These are phyloP conservation scores for Periophthalmus modestus DNA, from an alignment of 2,113 vertebrate species.

Conservation along the genomic window DNA sequence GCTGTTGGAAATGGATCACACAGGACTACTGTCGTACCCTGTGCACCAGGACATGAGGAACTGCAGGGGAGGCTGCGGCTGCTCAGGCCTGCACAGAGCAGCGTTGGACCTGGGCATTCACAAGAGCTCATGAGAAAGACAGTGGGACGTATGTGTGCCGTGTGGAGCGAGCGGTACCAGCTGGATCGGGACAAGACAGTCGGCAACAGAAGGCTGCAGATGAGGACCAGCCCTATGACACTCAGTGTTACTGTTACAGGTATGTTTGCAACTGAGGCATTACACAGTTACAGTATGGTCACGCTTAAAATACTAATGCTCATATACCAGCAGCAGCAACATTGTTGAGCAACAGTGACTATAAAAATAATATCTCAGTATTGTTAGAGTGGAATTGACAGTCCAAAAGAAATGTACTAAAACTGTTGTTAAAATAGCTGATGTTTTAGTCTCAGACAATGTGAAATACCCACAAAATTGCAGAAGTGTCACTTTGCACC, in stretches of 20 bases:
- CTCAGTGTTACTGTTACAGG: slow-evolving; percentile 59
- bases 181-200: slow-evolving; percentile 41
- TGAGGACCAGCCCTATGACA: slow-evolving; percentile 29
- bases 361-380: no score
- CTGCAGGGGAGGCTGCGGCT: slow-evolving; percentile 58
- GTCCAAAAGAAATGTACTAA: no score
- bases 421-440: no score
- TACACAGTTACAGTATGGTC: slow-evolving; percentile 24
- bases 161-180: slow-evolving; percentile 68
- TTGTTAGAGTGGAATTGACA: no score
- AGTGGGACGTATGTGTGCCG: slow-evolving; percentile 65
- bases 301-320: not conserved
- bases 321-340: not conserved
- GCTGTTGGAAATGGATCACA: slow-evolving; percentile 55
- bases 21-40: slow-evolving; percentile 57
- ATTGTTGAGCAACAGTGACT: not conserved
- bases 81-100: slow-evolving; percentile 42
- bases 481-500: no score
- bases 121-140: slow-evolving; percentile 43
- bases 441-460: no score
- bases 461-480: no score
- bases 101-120: slow-evolving; percentile 58
- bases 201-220: slow-evolving; percentile 55
- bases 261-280: slow-evolving; percentile 23
- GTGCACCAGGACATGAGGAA: not conserved